These are phyloP conservation scores for Speoplatyrhinus poulsoni DNA, from an alignment of 2,113 vertebrate species.

Conservation along the genomic window DNA sequence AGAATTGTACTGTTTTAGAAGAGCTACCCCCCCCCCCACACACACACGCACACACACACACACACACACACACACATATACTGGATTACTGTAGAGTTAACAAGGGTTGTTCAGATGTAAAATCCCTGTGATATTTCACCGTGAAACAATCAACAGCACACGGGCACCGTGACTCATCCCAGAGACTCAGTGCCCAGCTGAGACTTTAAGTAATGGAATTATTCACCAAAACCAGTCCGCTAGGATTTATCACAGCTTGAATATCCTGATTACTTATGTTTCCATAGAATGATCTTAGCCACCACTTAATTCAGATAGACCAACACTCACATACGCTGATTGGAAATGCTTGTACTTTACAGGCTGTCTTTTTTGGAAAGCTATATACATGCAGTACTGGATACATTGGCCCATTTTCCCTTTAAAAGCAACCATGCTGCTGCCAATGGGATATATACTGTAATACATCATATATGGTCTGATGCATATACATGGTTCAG, in stretches of 20 bases:
- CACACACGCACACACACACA: constrained; percentile 3
- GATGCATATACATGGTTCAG: no score
- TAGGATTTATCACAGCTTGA: constrained; percentile 50
- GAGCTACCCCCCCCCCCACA: no score
- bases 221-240: constrained; percentile 40
- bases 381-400: no score
- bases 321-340: background rate
- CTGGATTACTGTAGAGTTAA: constrained; percentile 24
- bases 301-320: constrained; percentile 26
- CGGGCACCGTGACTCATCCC: constrained; percentile 50
- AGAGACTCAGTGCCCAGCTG: constrained; percentile 21
- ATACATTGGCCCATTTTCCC: no score
- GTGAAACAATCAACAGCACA: constrained; percentile 52
- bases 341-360: constrained; percentile 29
- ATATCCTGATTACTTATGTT: constrained; percentile 34
- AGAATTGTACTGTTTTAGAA: no score
- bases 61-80: constrained; percentile 6
- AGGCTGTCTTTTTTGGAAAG: no score
- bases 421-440: no score
- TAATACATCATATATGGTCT: no score
- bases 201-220: constrained; percentile 48
- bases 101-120: constrained; percentile 38
- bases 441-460: no score
- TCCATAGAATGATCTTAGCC: constrained; percentile 24
- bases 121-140: constrained; percentile 41